Conservation (phyloP, 2,113 vertebrate genomes). For the Pangasianodon hypophthalmus region DNA sequence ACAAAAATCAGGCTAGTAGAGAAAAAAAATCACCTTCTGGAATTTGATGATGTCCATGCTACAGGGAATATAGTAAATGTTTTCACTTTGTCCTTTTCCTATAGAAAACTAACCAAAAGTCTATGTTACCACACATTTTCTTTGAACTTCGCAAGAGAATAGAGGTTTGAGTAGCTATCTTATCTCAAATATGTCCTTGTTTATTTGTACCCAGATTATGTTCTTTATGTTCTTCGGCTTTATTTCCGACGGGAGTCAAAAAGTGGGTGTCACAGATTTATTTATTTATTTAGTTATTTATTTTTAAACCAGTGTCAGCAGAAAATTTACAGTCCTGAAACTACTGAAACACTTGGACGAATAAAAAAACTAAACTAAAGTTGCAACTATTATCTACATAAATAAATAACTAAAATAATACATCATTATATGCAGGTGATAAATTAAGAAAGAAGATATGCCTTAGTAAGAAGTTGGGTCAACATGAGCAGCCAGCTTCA, state of each 20-base stretch:
- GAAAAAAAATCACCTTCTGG: slow-evolving; percentile 53
- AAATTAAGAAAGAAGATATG: neutral
- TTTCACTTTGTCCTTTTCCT: slow-evolving; percentile 36
- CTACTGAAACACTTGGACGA: slow-evolving; percentile 48
- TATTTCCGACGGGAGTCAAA: slow-evolving; percentile 41
- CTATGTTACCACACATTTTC: neutral
- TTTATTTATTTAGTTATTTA: no score
- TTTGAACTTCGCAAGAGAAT: slow-evolving; percentile 30
- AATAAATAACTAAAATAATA: neutral
- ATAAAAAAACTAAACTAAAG: neutral
- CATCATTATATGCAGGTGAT: neutral
- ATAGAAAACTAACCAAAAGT: neutral
- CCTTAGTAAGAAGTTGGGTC: neutral
- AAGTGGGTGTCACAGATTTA: slow-evolving; percentile 63
- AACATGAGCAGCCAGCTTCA: neutral
- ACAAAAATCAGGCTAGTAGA: slow-evolving; percentile 61
- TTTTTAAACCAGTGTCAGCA: neutral
- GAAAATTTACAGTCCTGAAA: neutral
- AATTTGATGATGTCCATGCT: slow-evolving; percentile 56
- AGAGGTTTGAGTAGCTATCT: slow-evolving; percentile 28
- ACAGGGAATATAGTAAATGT: slow-evolving; percentile 40
- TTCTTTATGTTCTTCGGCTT: no score
- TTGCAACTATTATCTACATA: slow-evolving; percentile 40
- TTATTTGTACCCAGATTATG: slow-evolving; percentile 44
- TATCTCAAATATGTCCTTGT: slow-evolving; percentile 13